Evolutionary conservation across 2,113 vertebrate genomes (phyloP).

Genomic region (Cromileptes altivelis): DNA sequence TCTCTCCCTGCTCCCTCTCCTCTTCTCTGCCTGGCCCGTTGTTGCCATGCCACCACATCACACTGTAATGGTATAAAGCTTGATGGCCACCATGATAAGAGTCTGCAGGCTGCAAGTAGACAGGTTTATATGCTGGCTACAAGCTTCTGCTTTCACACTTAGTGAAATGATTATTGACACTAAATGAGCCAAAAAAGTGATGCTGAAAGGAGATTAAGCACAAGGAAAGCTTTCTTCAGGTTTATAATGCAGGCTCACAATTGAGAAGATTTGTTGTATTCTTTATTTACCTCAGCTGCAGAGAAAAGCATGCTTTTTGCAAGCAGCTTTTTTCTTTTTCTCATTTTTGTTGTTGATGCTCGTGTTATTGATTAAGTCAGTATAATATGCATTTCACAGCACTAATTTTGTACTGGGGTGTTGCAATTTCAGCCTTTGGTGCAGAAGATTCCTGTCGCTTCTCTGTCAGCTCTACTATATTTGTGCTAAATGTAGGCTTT

Average conservation of each 20-base stretch:
- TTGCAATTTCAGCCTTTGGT: too few relatives aligned
- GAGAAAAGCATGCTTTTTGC: background rate
- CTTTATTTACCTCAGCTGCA: background rate
- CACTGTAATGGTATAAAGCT: slow-evolving; percentile 61
- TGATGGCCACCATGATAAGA: slow-evolving; percentile 70
- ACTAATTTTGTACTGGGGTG: background rate
- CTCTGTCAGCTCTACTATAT: too few relatives aligned
- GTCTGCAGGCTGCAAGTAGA: slow-evolving; percentile 52
- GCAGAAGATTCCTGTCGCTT: too few relatives aligned
- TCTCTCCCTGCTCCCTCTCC: slow-evolving; percentile 32
- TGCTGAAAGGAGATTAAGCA: slow-evolving; percentile 11
- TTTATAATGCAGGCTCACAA: background rate
- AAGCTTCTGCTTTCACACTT: slow-evolving; percentile 36
- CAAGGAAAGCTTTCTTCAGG: background rate
- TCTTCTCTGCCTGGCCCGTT: slow-evolving; percentile 47
- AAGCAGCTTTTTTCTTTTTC: slow-evolving; percentile 5
- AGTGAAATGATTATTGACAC: slow-evolving; percentile 32
- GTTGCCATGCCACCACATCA: slow-evolving; percentile 77
- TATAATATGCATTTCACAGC: background rate
- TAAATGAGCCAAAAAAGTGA: slow-evolving; percentile 18
- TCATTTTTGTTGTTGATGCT: slow-evolving; percentile 9
- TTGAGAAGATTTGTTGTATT: slow-evolving; percentile 2
- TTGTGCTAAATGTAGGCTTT: too few relatives aligned
- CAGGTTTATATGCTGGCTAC: slow-evolving; percentile 28
- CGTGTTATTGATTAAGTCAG: slow-evolving; percentile 9